Evolutionary conservation across 2,888 invertebrate species (phyloP).

Genomic region (Hypselothyrea guttata): DNA sequence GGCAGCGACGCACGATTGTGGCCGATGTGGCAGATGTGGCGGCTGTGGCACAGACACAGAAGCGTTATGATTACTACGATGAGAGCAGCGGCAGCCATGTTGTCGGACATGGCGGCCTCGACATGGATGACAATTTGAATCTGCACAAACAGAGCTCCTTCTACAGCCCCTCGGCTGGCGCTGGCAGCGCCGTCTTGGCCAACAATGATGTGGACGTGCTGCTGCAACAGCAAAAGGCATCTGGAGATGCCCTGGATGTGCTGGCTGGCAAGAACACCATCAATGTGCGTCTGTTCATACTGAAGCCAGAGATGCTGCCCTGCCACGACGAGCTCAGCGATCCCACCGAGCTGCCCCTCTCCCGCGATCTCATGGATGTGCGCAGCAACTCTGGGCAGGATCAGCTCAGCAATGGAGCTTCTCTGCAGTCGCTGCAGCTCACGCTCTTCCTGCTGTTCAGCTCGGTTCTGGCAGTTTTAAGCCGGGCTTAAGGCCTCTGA

Average conservation of each 20-base stretch:
- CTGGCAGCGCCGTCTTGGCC: constrained; percentile 13
- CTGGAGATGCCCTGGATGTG: constrained; percentile 52
- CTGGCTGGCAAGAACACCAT: constrained; percentile 62
- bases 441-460: constrained; percentile 21
- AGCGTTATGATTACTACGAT: constrained; percentile 68
- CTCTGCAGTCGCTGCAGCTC: constrained; percentile 19
- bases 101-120: constrained; percentile 39
- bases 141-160: constrained; percentile 68
- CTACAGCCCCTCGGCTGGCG: constrained; percentile 37
- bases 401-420: constrained; percentile 38
- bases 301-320: constrained; percentile 84
- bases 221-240: constrained; percentile 25
- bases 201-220: constrained; percentile 66
- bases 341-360: constrained; percentile 85
- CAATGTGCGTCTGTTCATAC: constrained; percentile 83
- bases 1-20: constrained; percentile 39
- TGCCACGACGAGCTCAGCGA: constrained; percentile 86
- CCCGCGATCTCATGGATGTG: constrained; percentile 83
- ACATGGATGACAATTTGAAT: constrained; percentile 76
- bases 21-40: constrained; percentile 36
- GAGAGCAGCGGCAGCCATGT: constrained; percentile 52
- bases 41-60: constrained; percentile 62
- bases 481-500: constrained; percentile 32
- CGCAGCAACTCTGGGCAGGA: constrained; percentile 77
- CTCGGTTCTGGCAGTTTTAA: constrained; percentile 18